These are phyloP conservation scores for Palythoa grandiflora DNA, from an alignment of 92 coral and sea anemone species.

Conservation along the genomic window DNA sequence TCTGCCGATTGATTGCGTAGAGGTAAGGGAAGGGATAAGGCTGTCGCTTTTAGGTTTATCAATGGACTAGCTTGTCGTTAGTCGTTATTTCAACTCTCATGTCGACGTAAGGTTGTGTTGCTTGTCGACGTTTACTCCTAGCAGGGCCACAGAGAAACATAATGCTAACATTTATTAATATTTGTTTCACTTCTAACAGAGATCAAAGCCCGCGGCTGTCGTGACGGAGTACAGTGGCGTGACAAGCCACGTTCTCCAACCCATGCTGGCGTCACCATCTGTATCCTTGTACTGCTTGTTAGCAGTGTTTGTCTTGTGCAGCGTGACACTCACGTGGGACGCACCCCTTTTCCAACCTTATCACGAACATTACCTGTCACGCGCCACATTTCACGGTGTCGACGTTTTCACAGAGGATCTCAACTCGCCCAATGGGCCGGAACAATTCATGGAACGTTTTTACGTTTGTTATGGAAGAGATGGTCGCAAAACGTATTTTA, in stretches of 20 bases:
- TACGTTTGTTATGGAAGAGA: constrained; percentile 95
- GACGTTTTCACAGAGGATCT: constrained; percentile 97
- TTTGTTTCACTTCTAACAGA: not conserved
- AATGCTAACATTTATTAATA: not conserved
- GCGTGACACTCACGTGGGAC: constrained; percentile 98
- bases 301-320: constrained; percentile 91
- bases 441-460: constrained; percentile 94
- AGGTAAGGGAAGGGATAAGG: too few species aligned
- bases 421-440: constrained; percentile 91
- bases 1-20: too few species aligned
- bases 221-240: constrained; percentile 52
- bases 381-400: constrained; percentile 91
- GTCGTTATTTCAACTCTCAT: too few species aligned
- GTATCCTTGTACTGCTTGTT: constrained; percentile 83
- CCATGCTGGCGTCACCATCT: constrained; percentile 69
- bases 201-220: not conserved
- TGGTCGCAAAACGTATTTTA: constrained; percentile 96
- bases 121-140: too few species aligned
- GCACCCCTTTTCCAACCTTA: constrained; percentile 93
- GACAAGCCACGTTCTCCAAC: constrained; percentile 29
- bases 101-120: too few species aligned
- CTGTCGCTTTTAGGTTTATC: too few species aligned
- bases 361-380: constrained; percentile 93
- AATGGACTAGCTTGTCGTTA: too few species aligned
- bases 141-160: not conserved